phyloP scores from a whole-genome alignment of 2,888 invertebrate genomes.

The Stomorhina lunata region DNA sequence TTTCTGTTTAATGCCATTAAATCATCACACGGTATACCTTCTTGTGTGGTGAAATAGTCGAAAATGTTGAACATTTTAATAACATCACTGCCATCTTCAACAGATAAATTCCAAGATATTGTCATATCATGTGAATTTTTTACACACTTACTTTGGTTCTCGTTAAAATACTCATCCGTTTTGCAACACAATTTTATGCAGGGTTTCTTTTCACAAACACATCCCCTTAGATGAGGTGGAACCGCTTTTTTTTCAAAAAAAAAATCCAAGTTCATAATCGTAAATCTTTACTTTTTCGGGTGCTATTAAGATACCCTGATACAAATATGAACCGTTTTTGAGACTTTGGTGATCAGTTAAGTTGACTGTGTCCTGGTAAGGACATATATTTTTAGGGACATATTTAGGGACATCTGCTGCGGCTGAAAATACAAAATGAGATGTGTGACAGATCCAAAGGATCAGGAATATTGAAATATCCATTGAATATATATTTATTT shows the following conservation, averaged over 20 bases:
- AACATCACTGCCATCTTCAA: background rate
- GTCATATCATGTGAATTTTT: constrained; percentile 17
- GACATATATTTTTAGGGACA: constrained; percentile 58
- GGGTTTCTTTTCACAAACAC: constrained; percentile 69
- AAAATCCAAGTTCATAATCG: constrained; percentile 60
- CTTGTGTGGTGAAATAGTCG: constrained; percentile 34
- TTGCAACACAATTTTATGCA: constrained; percentile 73
- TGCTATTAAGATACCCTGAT: constrained; percentile 69
- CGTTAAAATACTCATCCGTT: constrained; percentile 19
- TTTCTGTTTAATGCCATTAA: constrained; percentile 70
- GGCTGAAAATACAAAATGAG: no score
- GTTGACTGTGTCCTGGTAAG: constrained; percentile 69
- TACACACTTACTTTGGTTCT: constrained; percentile 7
- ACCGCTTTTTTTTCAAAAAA: constrained; percentile 8
- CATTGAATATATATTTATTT: constrained; percentile 18
- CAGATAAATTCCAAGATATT: constrained; percentile 15
- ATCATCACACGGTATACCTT: constrained; percentile 66
- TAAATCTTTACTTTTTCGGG: constrained; percentile 61
- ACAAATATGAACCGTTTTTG: constrained; percentile 69
- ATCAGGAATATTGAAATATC: background rate
- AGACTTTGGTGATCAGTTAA: constrained; percentile 66
- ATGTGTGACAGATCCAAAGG: background rate
- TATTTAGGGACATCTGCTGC: background rate
- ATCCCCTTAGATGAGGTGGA: constrained; percentile 70
- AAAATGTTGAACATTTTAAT: constrained; percentile 22